These are phyloP conservation scores for Craseonycteris thonglongyai DNA, from an alignment of 2,113 vertebrate species.

Conservation along the genomic window DNA sequence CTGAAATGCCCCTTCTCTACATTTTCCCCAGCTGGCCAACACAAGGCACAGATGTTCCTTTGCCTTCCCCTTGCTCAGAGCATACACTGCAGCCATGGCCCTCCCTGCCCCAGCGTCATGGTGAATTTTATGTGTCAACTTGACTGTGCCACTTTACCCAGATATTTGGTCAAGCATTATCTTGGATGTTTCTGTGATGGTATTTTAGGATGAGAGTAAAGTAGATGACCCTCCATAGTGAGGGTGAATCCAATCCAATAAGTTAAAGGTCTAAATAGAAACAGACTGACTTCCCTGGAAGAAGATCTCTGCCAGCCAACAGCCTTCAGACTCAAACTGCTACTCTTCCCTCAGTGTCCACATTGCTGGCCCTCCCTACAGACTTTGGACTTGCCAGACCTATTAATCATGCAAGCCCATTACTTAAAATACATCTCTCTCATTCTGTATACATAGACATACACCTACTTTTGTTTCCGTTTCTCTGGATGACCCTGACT, in stretches of 20 bases:
- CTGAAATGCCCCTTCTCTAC: not conserved
- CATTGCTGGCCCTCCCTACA: not conserved
- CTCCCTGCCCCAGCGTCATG: not conserved
- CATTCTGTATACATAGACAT: accelerated
- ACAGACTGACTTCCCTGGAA: not conserved
- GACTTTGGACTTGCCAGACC: not conserved
- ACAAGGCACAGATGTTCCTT: not conserved
- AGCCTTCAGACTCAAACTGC: not conserved
- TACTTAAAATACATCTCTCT: not conserved
- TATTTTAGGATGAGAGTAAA: not conserved
- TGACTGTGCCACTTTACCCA: not conserved
- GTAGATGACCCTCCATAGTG: not conserved
- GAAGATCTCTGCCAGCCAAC: not conserved
- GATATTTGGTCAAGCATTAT: not conserved
- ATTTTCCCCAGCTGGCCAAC: not conserved
- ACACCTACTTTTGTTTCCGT: not conserved
- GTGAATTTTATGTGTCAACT: not conserved
- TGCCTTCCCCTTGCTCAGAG: not conserved
- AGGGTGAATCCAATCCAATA: not conserved
- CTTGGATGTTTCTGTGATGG: not conserved
- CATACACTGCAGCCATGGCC: not conserved
- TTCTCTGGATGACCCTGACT: not conserved
- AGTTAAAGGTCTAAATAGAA: not conserved
- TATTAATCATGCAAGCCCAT: no score
- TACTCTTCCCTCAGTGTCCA: not conserved